Percentiles rank a stretch among this genome's conserved stretches.
Conservation (phyloP, 2,888 invertebrate species). For the Cheilosia soror region DNA sequence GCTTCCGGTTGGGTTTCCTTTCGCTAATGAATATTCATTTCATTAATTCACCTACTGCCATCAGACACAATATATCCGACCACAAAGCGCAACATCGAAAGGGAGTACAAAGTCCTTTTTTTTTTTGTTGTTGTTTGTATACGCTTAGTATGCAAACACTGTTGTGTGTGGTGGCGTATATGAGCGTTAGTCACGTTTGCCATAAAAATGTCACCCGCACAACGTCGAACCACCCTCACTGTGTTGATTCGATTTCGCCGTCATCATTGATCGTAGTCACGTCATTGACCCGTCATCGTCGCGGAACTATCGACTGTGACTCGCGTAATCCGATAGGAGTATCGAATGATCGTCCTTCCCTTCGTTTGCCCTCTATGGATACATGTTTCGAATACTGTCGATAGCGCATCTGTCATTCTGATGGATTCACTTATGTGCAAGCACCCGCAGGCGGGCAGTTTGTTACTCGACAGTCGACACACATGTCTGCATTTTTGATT, state of each 20-base stretch:
- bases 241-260: slow-evolving; percentile 30
- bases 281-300: slow-evolving; percentile 51
- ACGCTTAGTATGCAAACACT: slow-evolving; percentile 53
- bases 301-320: slow-evolving; percentile 17
- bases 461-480: slow-evolving; percentile 8
- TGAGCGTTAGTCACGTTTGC: slow-evolving; percentile 58
- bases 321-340: slow-evolving; percentile 56
- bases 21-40: slow-evolving; percentile 70
- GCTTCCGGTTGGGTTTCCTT: slow-evolving; percentile 61
- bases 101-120: slow-evolving; percentile 9
- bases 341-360: slow-evolving; percentile 27
- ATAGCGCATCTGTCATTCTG: slow-evolving; percentile 61
- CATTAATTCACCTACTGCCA: slow-evolving; percentile 62
- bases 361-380: not conserved
- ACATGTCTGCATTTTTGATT: slow-evolving; percentile 45
- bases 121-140: not conserved
- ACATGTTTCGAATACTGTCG: slow-evolving; percentile 51
- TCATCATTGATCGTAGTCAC: slow-evolving; percentile 50
- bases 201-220: slow-evolving; percentile 58
- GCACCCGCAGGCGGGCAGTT: slow-evolving; percentile 25
- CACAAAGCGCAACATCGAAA: slow-evolving; percentile 12
- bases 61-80: not conserved
- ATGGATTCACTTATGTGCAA: slow-evolving; percentile 57
- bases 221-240: slow-evolving; percentile 7
- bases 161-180: slow-evolving; percentile 18